Conservation (phyloP, 2,113 vertebrate species). For the Cyphomyrus plagiostoma region DNA sequence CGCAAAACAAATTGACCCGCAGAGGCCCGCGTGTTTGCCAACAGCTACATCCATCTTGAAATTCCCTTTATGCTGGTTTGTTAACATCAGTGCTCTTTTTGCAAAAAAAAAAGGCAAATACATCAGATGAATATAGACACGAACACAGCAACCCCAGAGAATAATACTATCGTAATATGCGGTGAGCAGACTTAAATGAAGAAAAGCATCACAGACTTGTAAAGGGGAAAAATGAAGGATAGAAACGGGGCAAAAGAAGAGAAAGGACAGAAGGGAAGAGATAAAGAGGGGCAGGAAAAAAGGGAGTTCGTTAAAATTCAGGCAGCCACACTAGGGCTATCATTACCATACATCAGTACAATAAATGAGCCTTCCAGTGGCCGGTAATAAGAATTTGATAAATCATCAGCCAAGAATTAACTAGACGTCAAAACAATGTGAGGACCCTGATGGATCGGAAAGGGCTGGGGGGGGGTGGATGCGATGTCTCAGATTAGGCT, state of each 20-base stretch:
- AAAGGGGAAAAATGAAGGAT: background rate
- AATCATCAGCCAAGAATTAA: constrained; percentile 99
- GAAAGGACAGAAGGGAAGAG: background rate
- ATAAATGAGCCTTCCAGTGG: constrained; percentile 98
- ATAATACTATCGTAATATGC: background rate
- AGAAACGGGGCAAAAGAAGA: constrained; percentile 32
- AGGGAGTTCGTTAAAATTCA: constrained; percentile 84
- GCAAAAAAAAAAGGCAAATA: constrained; percentile 15
- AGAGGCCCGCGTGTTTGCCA: background rate
- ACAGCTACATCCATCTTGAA: background rate
- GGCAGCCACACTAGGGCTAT: constrained; percentile 82
- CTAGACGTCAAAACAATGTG: constrained; percentile 99
- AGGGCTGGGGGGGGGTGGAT: constrained; percentile 61
- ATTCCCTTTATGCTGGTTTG: background rate
- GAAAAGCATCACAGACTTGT: background rate
- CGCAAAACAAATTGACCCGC: background rate
- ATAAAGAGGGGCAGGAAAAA: constrained; percentile 20
- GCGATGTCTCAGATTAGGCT: constrained; percentile 94
- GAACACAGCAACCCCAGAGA: background rate
- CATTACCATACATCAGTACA: constrained; percentile 99
- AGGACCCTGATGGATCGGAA: constrained; percentile 91
- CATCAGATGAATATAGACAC: constrained; percentile 14
- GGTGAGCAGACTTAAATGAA: background rate
- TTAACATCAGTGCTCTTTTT: background rate
- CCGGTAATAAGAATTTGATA: constrained; percentile 99